phyloP scores from a whole-genome alignment of 2,797 vertebrate species.

The Hydrocynus forskahlii region DNA sequence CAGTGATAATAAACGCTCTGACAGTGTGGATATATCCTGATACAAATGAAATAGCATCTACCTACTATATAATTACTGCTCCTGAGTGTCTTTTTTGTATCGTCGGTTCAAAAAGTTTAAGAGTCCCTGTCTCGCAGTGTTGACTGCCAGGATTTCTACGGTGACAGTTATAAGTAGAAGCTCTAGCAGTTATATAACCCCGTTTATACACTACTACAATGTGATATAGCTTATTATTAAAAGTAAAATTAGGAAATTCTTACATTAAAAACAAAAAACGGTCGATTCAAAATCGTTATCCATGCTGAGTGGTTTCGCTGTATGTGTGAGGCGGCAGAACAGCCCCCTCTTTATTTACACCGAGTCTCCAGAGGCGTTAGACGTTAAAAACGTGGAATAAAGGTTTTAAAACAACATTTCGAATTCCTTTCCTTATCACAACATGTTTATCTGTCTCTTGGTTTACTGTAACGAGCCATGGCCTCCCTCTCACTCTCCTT shows the following conservation, averaged over 20 bases:
- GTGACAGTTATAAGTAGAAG: background rate
- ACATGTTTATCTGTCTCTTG: background rate
- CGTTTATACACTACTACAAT: background rate
- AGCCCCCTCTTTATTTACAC: background rate
- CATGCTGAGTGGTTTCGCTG: background rate
- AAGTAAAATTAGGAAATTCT: no score
- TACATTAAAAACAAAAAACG: no score
- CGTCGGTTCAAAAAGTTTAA: no score
- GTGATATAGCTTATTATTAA: no score
- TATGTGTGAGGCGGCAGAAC: background rate
- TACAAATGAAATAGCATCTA: no score
- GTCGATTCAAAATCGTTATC: background rate
- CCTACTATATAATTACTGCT: no score
- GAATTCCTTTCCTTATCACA: background rate
- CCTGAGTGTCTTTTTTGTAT: no score
- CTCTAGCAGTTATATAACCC: background rate
- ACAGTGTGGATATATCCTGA: no score
- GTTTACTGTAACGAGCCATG: slow-evolving; percentile 21
- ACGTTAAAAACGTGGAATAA: background rate
- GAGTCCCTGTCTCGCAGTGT: no score
- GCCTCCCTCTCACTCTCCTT: slow-evolving; percentile 18
- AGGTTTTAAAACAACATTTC: background rate
- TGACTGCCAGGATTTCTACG: background rate
- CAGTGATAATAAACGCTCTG: no score
- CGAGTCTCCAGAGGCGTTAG: background rate